Base-by-base conservation (phyloP, 2,113 vertebrate genomes). In the Pionites leucogaster region DNA sequence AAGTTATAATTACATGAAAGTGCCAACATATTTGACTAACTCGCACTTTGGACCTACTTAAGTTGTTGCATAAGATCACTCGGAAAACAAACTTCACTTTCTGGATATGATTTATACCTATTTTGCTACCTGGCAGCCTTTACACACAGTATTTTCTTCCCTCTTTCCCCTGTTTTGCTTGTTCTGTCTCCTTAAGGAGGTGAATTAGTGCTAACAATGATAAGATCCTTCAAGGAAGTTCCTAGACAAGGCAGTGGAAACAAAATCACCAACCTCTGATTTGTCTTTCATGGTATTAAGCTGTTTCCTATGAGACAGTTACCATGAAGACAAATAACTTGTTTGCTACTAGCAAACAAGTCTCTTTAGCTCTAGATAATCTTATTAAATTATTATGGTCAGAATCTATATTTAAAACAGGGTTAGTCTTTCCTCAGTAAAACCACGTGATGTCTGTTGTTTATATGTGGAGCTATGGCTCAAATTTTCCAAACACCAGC, bases 1-100 rank as follows among this genome's bases (percentile, higher is more conserved):
- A 60, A 52, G 93, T 83, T 49, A 85, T 16, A 49, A 68, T 74
- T 90, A 78, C 20, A 20, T 67, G 86, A 65, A 44, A 8, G 15
- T 20, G 29, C 22, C 23, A 42, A 93, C 23, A 44, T 29, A 6
- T 71, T 17, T 82, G 64, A 86, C 29, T 70, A 49, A 67, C 60
- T 76, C 90, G 87, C 19, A 97, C 94, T 96, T 97, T 89, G 87
- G 57, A 95, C 69, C 62, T 95, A 83, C 69, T 82, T 53, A 91
- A 92, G 69, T 20, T 25, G 82, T 60, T 93, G 60, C 57, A 39
- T 60, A 95, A 96, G 86, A 79, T 28, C 19, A 81, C 50, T 92
- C 2, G 6, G 64, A 85, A 92, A 64, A 85, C 46, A 91, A 93
- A 59, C 42, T 91, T 64, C 74, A 92, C 33, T 64, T 93, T 92